A percentile compares a stretch with the other conserved stretches of the same genome.
These are phyloP conservation scores for Eurypyga helias DNA, from an alignment of 2,113 vertebrate genomes.

Conservation along the genomic window DNA sequence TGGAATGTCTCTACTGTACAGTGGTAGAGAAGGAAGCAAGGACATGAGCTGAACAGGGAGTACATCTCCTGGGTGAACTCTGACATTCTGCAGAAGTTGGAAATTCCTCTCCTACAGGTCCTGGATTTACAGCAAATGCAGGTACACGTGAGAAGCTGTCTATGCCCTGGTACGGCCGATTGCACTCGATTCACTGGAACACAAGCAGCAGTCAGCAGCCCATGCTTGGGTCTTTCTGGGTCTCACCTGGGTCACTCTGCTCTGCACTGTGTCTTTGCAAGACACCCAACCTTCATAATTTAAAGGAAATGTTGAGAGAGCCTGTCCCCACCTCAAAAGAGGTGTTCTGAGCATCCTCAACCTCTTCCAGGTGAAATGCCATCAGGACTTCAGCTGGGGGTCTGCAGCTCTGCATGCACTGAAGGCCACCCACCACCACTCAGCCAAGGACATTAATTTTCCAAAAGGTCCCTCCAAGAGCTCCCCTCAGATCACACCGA, in stretches of 20 bases:
- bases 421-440: neutral
- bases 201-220: neutral
- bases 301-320: neutral
- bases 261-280: neutral
- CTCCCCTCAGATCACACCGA: neutral
- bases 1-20: neutral
- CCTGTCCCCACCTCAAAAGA: neutral
- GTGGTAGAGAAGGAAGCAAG: neutral
- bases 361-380: neutral
- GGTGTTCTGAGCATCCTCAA: rapidly evolving
- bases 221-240: neutral
- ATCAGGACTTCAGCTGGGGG: rapidly evolving
- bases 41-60: neutral
- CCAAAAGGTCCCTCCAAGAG: neutral
- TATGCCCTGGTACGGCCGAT: neutral
- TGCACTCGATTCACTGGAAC: neutral
- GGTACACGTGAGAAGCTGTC: neutral
- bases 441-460: neutral
- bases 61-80: neutral
- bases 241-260: neutral
- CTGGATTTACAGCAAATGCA: neutral
- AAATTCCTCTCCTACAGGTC: neutral
- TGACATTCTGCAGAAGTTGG: neutral
- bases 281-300: neutral
- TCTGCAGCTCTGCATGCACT: rapidly evolving